Evolutionary conservation across 2,797 vertebrate genomes (phyloP).

Genomic region (Uromys caudimaculatus): DNA sequence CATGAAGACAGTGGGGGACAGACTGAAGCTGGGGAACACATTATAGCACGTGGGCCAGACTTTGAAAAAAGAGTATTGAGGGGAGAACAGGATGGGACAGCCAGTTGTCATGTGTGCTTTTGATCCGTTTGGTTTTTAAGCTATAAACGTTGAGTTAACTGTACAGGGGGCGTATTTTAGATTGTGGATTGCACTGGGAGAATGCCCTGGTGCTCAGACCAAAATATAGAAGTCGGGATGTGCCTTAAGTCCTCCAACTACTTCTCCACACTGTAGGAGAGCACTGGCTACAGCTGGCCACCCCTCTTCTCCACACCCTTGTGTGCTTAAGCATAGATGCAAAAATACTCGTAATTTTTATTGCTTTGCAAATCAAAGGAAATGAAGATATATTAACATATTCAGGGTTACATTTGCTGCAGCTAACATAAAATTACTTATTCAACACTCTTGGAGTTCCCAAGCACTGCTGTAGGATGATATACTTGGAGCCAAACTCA

Average conservation of each 20-base stretch:
- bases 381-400: neutral
- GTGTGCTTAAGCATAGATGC: neutral
- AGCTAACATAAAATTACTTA: neutral
- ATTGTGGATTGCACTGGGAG: neutral
- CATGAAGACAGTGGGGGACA: neutral
- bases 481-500: neutral
- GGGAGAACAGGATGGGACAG: neutral
- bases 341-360: neutral
- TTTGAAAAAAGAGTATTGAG: neutral
- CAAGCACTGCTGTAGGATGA: neutral
- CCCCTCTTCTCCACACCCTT: too few relatives aligned
- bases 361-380: neutral
- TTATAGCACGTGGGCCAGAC: neutral
- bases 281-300: neutral
- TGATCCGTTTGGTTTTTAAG: neutral
- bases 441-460: neutral
- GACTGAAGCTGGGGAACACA: neutral
- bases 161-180: neutral
- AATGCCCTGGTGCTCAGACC: neutral
- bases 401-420: neutral
- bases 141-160: neutral
- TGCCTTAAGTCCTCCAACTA: neutral
- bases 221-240: neutral
- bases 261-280: neutral
- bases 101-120: fast-evolving